A percentile compares a stretch with the other conserved stretches of the same genome.
These are phyloP conservation scores for Pseudomyrmex concolor DNA, from an alignment of 1,140 invertebrate species.

Conservation along the genomic window DNA sequence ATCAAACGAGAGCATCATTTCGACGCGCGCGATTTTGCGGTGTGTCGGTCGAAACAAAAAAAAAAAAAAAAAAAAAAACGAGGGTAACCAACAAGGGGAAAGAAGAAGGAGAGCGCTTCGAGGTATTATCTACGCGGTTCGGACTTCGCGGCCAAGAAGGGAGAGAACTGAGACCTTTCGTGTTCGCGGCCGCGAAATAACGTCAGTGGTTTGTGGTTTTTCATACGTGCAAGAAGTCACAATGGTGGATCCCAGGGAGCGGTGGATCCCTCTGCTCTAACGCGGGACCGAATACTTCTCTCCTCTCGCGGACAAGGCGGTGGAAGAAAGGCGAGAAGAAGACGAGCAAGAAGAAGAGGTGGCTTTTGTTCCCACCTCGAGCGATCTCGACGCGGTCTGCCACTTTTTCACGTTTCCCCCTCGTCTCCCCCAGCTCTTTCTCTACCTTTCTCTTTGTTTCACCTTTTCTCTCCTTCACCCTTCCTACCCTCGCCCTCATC, in stretches of 20 bases:
- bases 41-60: conserved; percentile 24
- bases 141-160: conserved; percentile 50
- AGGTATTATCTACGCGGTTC: conserved; percentile 65
- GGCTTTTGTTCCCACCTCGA: conserved; percentile 74
- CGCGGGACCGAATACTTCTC: conserved; percentile 57
- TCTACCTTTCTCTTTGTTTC: conserved; percentile 49
- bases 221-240: conserved; percentile 77
- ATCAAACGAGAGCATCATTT: conserved; percentile 65
- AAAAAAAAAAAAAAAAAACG: conserved; percentile 6
- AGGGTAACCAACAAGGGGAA: conserved; percentile 37
- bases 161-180: conserved; percentile 59
- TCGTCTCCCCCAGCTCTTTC: not conserved
- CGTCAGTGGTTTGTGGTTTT: conserved; percentile 76
- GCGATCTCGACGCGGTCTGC: conserved; percentile 51
- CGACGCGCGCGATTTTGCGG: conserved; percentile 44
- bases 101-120: not conserved
- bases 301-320: conserved; percentile 23
- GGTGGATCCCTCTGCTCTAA: conserved; percentile 58
- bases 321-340: conserved; percentile 33
- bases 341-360: conserved; percentile 56
- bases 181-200: conserved; percentile 76
- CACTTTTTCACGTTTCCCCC: conserved; percentile 70
- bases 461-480: not conserved
- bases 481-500: not conserved
- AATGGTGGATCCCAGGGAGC: conserved; percentile 66